Evolutionary conservation across 1,140 invertebrate genomes (phyloP).

Genomic region (Plodia interpunctella): DNA sequence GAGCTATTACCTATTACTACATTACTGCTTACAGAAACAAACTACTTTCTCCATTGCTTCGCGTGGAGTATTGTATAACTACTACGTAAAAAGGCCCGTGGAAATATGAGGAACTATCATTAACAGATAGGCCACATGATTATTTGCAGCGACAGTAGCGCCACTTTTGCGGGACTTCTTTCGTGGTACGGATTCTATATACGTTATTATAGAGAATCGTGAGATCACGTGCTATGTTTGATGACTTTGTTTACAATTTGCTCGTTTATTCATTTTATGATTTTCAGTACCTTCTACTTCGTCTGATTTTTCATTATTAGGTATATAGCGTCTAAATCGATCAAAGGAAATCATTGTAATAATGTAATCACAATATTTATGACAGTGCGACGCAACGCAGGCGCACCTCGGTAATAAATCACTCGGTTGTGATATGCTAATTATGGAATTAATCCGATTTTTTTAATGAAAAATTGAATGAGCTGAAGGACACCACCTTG

Average conservation of each 20-base stretch:
- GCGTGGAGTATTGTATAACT: not conserved
- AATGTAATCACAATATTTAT: not conserved
- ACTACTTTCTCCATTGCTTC: not conserved
- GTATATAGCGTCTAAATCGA: no score
- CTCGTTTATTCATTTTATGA: not conserved
- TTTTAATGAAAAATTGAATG: not conserved
- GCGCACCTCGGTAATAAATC: not conserved
- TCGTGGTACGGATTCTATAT: no score
- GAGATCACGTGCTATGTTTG: not conserved
- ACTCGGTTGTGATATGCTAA: constrained; percentile 1
- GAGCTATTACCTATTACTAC: not conserved
- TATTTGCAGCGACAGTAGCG: no score
- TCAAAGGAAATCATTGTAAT: not conserved
- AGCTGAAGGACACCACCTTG: not conserved
- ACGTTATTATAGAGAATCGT: not conserved
- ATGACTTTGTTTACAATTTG: not conserved
- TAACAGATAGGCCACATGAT: no score
- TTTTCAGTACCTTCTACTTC: no score
- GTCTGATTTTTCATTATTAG: no score
- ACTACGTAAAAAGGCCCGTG: no score
- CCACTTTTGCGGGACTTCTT: no score
- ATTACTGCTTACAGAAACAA: not conserved
- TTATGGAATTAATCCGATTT: constrained; percentile 2
- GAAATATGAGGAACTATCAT: no score
- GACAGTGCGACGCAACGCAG: not conserved